Percentiles rank a stretch among this genome's conserved stretches.
These are phyloP conservation scores for Fratercula arctica DNA, from an alignment of 2,797 vertebrate species.

Conservation along the genomic window DNA sequence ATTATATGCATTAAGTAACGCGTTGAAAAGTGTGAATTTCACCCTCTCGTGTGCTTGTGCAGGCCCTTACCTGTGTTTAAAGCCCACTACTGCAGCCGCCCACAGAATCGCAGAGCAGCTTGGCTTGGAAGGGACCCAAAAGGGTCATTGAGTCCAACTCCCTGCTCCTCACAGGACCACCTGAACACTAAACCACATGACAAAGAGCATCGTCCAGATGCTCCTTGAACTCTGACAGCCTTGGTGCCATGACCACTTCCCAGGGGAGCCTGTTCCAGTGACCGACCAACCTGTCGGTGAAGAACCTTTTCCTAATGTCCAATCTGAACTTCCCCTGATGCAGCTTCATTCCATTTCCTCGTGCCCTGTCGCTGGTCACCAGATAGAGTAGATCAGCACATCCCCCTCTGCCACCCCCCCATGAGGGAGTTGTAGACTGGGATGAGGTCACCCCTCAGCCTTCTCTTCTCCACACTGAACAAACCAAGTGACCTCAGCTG, in stretches of 20 bases:
- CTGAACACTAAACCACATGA: neutral
- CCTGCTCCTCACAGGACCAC: neutral
- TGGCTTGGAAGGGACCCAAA: neutral
- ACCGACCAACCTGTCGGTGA: neutral
- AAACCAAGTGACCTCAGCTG: neutral
- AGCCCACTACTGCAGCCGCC: rapidly evolving
- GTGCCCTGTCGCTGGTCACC: neutral
- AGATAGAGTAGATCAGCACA: neutral
- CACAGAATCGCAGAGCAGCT: neutral
- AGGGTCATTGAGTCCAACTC: neutral
- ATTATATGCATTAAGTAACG: rapidly evolving
- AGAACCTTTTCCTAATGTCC: neutral
- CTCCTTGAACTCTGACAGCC: neutral
- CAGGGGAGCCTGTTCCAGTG: neutral
- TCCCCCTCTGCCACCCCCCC: too few relatives aligned
- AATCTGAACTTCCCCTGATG: neutral
- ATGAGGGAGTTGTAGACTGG: neutral
- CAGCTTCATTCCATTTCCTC: neutral
- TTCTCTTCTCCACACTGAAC: neutral
- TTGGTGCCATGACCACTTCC: neutral
- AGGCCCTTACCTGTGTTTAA: rapidly evolving
- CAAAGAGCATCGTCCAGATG: neutral
- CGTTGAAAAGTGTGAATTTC: rapidly evolving
- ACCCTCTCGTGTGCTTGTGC: rapidly evolving
- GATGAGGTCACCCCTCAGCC: neutral